These are phyloP conservation scores for Lasiurus cinereus DNA, from an alignment of 2,113 vertebrate species.

Conservation along the genomic window DNA sequence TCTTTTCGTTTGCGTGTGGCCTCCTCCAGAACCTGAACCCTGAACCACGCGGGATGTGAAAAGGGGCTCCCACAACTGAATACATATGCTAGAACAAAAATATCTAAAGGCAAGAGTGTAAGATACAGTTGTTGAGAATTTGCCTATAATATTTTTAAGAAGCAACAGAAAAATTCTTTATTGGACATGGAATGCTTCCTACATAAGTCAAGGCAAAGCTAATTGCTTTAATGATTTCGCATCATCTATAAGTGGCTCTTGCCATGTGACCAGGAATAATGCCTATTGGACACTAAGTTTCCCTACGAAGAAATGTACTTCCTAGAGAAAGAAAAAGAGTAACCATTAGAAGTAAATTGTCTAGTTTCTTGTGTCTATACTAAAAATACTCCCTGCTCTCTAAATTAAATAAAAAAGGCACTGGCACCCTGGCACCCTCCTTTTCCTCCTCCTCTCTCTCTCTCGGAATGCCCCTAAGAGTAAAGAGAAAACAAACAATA, in stretches of 20 bases:
- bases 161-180: background rate
- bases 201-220: background rate
- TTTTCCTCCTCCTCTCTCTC: background rate
- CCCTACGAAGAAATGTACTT: constrained; percentile 10
- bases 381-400: background rate
- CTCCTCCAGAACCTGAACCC: no score
- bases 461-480: background rate
- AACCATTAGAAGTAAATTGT: background rate
- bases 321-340: background rate
- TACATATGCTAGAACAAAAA: background rate
- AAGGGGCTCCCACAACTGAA: background rate
- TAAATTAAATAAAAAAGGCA: background rate
- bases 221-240: constrained; percentile 18
- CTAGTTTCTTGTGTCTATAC: background rate
- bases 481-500: background rate
- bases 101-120: background rate
- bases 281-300: background rate
- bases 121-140: background rate
- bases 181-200: background rate
- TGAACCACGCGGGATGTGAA: no score
- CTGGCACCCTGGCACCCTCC: background rate
- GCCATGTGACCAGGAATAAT: constrained; percentile 14
- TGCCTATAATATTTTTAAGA: constrained; percentile 5
- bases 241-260: background rate
- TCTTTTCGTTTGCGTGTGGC: no score